Base-by-base conservation (phyloP, 2,888 invertebrate genomes). In the Standfussiana lucernea region DNA sequence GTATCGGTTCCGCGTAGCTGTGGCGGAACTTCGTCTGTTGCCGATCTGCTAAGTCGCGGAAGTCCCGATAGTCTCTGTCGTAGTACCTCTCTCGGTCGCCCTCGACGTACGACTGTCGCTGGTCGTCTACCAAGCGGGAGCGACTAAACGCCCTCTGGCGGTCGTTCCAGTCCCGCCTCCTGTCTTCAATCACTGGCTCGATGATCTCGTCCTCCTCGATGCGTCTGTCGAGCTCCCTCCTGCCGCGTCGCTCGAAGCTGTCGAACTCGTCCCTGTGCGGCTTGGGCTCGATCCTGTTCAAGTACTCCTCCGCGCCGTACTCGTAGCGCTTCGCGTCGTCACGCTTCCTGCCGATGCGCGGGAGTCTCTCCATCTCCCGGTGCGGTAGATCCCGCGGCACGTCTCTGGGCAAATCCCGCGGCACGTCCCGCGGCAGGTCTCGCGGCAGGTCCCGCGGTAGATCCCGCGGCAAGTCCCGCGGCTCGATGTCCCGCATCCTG, bases 1-100 rank as follows among this genome's bases (percentile, higher is more conserved):
- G 95, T 79, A 97, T 97, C 32, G 97, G 97, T 86, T 98, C 98
- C n/a, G 97, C 98, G 88, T 97, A 98, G 90, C 97, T 98, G 90
- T 98, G 98, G 72, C 98, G 96, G 92, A 96, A 96, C 87, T 97
- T 96, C n/a, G 94, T 92, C 89, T 94, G 95, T 82, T 95, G 95
- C 47, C 96, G 87, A 21, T 96, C 96, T 3, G 95, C 91, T 21
- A 96, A 89, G 37, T 96, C 96, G 42, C 94, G 94, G 88, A 94
- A 96, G 50, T 96, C 96, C 81, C 96, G 90, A 82, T 95, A 96
- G 72, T 96, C 96, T 71, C 95, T 90, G n/a, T 96, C 96, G 75
- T 94, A 96, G 86, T 93, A 96, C 72, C 95, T 91, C 42, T 96
- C 95, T 47, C 95, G 91, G 72, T 96, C 96, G 1, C 95, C 95